phyloP scores from a whole-genome alignment of 2,797 vertebrate genomes.

The Mormyrus proboscirostris region DNA sequence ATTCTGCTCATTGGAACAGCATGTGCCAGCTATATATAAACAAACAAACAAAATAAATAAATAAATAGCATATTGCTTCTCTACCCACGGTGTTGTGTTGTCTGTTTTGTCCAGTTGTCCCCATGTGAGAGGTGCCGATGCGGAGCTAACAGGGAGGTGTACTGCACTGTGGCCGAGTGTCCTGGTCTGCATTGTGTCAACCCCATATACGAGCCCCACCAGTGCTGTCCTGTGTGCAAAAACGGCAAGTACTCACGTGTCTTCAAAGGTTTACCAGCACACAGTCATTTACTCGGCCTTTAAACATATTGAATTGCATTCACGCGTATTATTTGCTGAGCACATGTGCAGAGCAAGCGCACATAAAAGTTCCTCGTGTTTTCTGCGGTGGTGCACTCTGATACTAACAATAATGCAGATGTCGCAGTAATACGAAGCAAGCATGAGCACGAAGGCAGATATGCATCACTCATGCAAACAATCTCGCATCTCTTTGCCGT shows the following conservation, averaged over 20 bases:
- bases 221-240: slow-evolving; percentile 68
- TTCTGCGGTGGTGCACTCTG: not conserved
- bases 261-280: not conserved
- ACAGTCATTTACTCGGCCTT: not conserved
- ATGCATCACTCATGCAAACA: not conserved
- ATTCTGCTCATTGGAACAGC: not conserved
- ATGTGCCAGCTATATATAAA: not conserved
- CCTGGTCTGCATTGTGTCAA: slow-evolving; percentile 64
- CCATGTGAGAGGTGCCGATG: slow-evolving; percentile 63
- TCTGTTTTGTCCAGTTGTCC: slow-evolving; percentile 45
- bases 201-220: slow-evolving; percentile 61
- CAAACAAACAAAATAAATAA: not conserved
- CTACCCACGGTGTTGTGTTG: not conserved
- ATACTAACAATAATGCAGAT: not conserved
- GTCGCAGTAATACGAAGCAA: not conserved
- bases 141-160: slow-evolving; percentile 59
- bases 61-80: not conserved
- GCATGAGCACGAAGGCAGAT: not conserved
- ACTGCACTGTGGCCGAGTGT: slow-evolving; percentile 59
- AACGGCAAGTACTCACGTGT: slow-evolving; percentile 44
- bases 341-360: not conserved
- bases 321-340: not conserved
- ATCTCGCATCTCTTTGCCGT: not conserved
- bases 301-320: not conserved
- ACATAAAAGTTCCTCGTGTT: not conserved